A percentile compares a stretch with the other conserved stretches of the same genome.
phyloP scores from a whole-genome alignment of 1,140 invertebrate species.

The Rhopalosiphum maidis region DNA sequence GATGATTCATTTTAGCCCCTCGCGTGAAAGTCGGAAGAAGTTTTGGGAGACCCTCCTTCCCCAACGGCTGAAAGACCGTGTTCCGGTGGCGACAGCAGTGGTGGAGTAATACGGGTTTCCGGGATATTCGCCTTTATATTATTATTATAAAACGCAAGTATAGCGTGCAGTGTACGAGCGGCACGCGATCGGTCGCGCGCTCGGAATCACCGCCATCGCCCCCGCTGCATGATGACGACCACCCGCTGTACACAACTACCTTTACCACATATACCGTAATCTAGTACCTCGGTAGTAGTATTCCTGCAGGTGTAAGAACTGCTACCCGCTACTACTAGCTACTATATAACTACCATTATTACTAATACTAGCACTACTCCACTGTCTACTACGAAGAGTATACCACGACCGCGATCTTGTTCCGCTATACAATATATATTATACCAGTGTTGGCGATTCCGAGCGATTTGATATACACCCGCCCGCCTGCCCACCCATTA shows the following conservation, averaged over 20 bases:
- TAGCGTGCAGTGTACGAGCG: neutral
- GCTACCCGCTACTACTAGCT: neutral
- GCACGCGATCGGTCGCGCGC: conserved; percentile 33
- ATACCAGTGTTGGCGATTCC: neutral
- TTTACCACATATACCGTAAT: neutral
- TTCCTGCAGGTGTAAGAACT: neutral
- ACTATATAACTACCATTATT: neutral
- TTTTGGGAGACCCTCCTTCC: neutral
- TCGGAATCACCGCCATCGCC: neutral
- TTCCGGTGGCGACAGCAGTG: neutral
- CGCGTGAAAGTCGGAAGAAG: neutral
- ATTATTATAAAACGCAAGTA: conserved; percentile 31
- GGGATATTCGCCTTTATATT: conserved; percentile 13
- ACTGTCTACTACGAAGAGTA: neutral
- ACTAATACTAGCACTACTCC: neutral
- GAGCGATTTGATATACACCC: conserved; percentile 48
- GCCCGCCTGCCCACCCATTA: neutral
- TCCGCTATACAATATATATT: neutral
- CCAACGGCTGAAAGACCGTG: neutral
- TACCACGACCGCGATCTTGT: conserved; percentile 20
- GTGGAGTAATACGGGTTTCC: neutral
- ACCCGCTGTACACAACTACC: neutral
- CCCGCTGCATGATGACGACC: neutral
- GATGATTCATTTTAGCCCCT: conserved; percentile 29
- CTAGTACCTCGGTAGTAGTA: neutral